phyloP scores from a whole-genome alignment of 2,113 vertebrate species.

The Micromys minutus region DNA sequence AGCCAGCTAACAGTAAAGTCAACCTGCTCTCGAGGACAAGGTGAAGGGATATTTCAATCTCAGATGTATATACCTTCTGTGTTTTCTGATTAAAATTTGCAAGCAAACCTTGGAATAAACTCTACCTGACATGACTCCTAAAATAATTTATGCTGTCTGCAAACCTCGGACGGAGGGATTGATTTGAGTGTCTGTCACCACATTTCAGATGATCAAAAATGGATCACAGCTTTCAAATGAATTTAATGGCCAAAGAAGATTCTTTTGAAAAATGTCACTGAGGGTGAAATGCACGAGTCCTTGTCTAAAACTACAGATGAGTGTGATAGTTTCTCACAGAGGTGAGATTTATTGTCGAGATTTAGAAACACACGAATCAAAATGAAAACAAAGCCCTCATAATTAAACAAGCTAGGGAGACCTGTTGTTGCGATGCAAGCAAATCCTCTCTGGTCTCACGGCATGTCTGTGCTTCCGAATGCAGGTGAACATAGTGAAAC shows the following conservation, averaged over 20 bases:
- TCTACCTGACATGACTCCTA: conserved; percentile 86
- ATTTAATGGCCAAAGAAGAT: conserved; percentile 74
- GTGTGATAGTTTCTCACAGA: neutral
- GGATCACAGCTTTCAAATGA: conserved; percentile 76
- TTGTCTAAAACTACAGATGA: conserved; percentile 17
- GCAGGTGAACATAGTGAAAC: neutral
- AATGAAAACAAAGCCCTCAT: conserved; percentile 3
- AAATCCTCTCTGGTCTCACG: neutral
- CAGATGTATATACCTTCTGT: conserved; percentile 84
- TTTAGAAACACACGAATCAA: conserved; percentile 11
- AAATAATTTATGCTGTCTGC: conserved; percentile 86
- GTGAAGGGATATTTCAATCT: conserved; percentile 88
- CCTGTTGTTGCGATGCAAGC: neutral
- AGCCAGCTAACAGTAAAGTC: conserved; percentile 83
- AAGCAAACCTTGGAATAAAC: conserved; percentile 88
- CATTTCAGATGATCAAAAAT: conserved; percentile 76
- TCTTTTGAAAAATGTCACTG: conserved; percentile 61
- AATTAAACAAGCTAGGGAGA: conserved; percentile 10
- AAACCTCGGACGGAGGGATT: conserved; percentile 79
- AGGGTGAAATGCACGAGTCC: conserved; percentile 49
- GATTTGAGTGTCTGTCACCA: conserved; percentile 76
- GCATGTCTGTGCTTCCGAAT: neutral
- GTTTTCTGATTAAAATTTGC: conserved; percentile 91
- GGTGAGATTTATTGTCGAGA: neutral
- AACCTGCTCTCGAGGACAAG: conserved; percentile 81